Evolutionary conservation across 2,113 vertebrate genomes (phyloP).

Genomic region (Rynchops niger): DNA sequence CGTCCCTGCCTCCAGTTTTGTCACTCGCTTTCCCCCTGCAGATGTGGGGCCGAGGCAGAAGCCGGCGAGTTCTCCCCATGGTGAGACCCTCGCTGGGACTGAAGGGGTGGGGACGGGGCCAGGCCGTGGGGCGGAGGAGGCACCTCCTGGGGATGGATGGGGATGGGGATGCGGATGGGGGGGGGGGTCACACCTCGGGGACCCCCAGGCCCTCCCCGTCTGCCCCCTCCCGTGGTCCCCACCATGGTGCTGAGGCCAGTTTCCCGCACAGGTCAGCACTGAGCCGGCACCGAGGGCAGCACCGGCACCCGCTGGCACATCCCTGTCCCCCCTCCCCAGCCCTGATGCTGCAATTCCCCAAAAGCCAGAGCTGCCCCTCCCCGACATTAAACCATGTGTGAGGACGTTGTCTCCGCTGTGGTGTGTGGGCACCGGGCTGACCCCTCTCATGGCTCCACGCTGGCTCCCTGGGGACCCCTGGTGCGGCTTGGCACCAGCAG

Average conservation of each 20-base stretch:
- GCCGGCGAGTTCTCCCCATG: neutral
- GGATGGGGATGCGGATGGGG: no score
- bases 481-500: accelerated
- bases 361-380: accelerated
- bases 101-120: neutral
- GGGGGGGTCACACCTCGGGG: neutral
- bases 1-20: neutral
- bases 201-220: neutral
- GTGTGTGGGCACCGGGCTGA: neutral
- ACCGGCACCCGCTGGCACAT: accelerated
- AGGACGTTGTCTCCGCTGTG: accelerated
- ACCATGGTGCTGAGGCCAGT: neutral
- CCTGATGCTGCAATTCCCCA: neutral
- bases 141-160: no score
- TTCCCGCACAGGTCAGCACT: slow-evolving; percentile 51
- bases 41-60: slow-evolving; percentile 49
- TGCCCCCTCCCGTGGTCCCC: neutral
- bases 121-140: neutral
- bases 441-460: accelerated
- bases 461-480: accelerated
- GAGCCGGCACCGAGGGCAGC: neutral
- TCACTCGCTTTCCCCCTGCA: neutral
- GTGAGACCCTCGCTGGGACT: neutral
- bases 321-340: neutral
- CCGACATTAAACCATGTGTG: neutral